Conservation (phyloP, 2,797 vertebrate genomes). For the Scleropages formosus region DNA sequence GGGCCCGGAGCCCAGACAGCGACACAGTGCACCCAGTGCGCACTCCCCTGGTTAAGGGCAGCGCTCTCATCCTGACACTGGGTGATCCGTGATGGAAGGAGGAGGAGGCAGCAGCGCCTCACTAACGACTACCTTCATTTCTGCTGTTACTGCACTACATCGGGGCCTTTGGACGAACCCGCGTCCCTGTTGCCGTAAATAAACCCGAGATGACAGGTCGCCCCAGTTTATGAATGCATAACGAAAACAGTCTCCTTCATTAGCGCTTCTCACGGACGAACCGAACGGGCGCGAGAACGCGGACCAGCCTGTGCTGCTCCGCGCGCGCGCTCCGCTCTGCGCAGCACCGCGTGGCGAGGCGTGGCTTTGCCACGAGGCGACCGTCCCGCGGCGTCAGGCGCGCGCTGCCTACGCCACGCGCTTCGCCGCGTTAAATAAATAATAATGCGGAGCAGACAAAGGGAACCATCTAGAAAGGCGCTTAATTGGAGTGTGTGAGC, state of each 20-base stretch:
- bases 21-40: not conserved
- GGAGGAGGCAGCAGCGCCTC: not conserved
- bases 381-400: slow-evolving; percentile 12
- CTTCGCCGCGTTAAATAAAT: slow-evolving; percentile 28
- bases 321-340: not conserved
- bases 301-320: too few species aligned
- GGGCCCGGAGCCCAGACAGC: not conserved
- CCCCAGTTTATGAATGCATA: not conserved
- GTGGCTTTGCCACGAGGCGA: not conserved
- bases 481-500: slow-evolving; percentile 17
- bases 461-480: slow-evolving; percentile 24
- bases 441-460: slow-evolving; percentile 19
- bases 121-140: slow-evolving; percentile 4
- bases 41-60: not conserved
- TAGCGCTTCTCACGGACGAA: slow-evolving; percentile 13
- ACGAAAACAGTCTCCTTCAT: slow-evolving; percentile 12
- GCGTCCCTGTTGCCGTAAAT: not conserved
- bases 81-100: too few species aligned
- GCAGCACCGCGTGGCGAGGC: not conserved
- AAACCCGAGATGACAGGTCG: slow-evolving; percentile 14
- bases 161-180: not conserved
- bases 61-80: slow-evolving; percentile 4
- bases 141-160: slow-evolving; percentile 23
- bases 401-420: slow-evolving; percentile 13
- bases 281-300: slow-evolving; percentile 19